Conservation (phyloP, 2,888 invertebrate genomes). For the Macaria liturata region DNA sequence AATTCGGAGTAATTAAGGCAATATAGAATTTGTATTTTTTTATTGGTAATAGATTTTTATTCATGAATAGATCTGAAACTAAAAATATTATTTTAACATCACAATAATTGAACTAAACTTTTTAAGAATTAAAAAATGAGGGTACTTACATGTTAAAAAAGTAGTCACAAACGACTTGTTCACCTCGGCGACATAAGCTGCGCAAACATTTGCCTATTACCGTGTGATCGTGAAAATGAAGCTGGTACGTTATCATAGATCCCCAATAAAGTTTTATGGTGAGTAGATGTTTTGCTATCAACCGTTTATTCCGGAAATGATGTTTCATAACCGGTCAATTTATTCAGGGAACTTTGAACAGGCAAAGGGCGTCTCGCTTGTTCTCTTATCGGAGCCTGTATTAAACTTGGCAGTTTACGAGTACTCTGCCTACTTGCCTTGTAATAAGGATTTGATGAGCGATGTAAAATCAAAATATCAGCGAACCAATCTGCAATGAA, state of each 20-base stretch:
- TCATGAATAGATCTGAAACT: too few species aligned
- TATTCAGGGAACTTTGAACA: not conserved
- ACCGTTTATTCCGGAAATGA: constrained; percentile 4
- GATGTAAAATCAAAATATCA: constrained; percentile 10
- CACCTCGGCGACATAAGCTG: too few species aligned
- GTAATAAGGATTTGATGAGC: constrained; percentile 4
- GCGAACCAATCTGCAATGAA: constrained; percentile 5
- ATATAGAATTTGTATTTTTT: too few species aligned
- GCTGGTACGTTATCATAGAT: not conserved
- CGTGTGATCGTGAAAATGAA: not conserved
- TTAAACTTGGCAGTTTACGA: constrained; percentile 10
- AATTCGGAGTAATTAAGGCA: too few species aligned
- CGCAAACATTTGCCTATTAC: not conserved
- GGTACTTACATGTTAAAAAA: too few species aligned
- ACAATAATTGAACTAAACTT: too few species aligned
- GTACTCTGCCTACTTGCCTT: too few species aligned
- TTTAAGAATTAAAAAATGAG: too few species aligned
- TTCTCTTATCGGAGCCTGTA: constrained; percentile 6
- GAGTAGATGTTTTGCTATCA: not conserved
- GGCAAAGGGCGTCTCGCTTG: constrained; percentile 3
- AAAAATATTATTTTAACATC: too few species aligned
- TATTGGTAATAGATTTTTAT: too few species aligned
- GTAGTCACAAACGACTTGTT: not conserved
- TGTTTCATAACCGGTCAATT: constrained; percentile 6
- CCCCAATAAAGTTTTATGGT: constrained; percentile 2